phyloP scores from a whole-genome alignment of 2,797 vertebrate genomes.

The Betta splendens region DNA sequence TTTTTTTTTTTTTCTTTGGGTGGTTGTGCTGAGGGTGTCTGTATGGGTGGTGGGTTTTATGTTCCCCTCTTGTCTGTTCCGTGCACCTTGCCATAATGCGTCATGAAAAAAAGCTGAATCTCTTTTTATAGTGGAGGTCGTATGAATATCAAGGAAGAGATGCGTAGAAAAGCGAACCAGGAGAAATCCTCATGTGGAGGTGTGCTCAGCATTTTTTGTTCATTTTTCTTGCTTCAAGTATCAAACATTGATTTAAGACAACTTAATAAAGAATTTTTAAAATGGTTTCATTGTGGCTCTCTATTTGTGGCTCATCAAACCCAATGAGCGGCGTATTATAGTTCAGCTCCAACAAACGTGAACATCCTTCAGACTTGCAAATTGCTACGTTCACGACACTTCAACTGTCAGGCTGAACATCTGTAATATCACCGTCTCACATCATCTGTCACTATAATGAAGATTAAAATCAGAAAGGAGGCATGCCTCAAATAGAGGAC shows the following conservation, averaged over 20 bases:
- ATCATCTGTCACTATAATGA: conserved; percentile 24
- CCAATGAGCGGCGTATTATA: no score
- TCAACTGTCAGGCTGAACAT: conserved; percentile 1
- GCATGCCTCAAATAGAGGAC: conserved; percentile 37
- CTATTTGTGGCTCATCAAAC: no score
- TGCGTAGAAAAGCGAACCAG: conserved; percentile 49
- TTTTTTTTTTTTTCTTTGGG: conserved; percentile 37
- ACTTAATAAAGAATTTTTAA: conserved; percentile 82
- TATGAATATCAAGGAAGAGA: conserved; percentile 55
- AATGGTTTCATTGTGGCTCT: conserved; percentile 41
- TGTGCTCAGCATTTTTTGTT: conserved; percentile 73
- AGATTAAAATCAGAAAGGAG: conserved; percentile 27
- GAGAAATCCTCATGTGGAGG: conserved; percentile 60
- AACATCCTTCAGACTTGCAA: not conserved
- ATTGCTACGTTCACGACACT: not conserved
- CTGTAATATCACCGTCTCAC: conserved; percentile 3
- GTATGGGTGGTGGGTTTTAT: conserved; percentile 73
- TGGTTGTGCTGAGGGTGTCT: conserved; percentile 73
- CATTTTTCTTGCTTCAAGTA: conserved; percentile 80
- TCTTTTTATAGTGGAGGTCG: conserved; percentile 43
- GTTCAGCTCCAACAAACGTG: not conserved
- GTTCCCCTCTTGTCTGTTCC: conserved; percentile 67
- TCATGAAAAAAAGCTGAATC: conserved; percentile 59
- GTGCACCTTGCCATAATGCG: conserved; percentile 71
- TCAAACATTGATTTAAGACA: conserved; percentile 80